Conservation (phyloP, 2,113 vertebrate genomes). For the Leptocoma aspasia region DNA sequence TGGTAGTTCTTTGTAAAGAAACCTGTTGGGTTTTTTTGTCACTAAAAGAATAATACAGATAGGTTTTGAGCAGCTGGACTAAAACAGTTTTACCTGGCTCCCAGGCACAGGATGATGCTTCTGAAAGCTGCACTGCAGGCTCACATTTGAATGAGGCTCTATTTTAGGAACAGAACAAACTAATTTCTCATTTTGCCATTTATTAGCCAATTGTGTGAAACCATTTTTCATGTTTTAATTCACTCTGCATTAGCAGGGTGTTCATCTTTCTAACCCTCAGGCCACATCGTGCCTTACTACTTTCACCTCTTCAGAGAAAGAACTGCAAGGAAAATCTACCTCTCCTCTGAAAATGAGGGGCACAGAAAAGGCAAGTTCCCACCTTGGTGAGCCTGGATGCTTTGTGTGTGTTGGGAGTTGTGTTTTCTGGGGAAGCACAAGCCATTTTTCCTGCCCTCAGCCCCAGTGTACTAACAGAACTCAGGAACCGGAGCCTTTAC, state of each 20-base stretch:
- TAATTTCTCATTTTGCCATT: neutral
- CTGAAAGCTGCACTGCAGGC: neutral
- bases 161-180: conserved; percentile 1
- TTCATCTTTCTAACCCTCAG: neutral
- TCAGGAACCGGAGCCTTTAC: neutral
- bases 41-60: neutral
- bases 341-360: neutral
- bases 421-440: neutral
- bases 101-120: neutral
- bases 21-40: neutral
- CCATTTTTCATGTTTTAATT: conserved; percentile 14
- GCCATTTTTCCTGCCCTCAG: neutral
- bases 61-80: neutral
- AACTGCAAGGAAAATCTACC: neutral
- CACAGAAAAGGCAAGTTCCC: neutral
- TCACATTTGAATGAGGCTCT: neutral
- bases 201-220: neutral
- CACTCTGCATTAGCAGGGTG: neutral
- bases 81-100: neutral
- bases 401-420: neutral
- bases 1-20: neutral
- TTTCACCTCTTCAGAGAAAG: neutral
- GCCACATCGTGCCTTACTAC: neutral
- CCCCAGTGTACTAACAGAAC: neutral
- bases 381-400: neutral